Evolutionary conservation across 2,888 invertebrate genomes (phyloP), one percentile per base, ranked within the genome.

Genomic region (Tholera decimalis): DNA sequence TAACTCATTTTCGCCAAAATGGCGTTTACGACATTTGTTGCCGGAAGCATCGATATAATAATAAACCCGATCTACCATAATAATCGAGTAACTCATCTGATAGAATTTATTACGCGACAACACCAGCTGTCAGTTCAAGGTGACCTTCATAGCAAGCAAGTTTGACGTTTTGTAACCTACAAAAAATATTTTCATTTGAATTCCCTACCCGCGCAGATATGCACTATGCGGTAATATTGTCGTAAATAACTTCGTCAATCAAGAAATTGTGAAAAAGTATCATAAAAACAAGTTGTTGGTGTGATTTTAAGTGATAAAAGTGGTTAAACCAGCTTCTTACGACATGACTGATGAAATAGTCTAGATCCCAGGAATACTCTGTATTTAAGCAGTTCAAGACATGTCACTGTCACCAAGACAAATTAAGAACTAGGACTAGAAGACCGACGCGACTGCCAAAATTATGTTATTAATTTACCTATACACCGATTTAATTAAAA

Each of bases 131-230:
- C 93, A 93, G 53, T 85, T 92, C 89, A 95, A 95, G 95, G 95
- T 95, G 94, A 95, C 94, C 95, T 94, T 93, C 90, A 88, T 74
- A 72, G 66, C 55, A 73, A 83, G 78, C 85, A 60, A 80, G 86
- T 92, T 94, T 93, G 95, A 95, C 93, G 89, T 92, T 87, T 90
- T 73, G 81, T 91, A 82, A 82, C 79, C 90, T 90, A 88, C 79
- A 87, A 89, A 88, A 88, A 87, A 71, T 92, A 92, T 90, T 91
- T 89, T 89, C 83, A 86, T 92, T 93, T 90, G 85, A 88, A 89
- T 89, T 88, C 90, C 82, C 93, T 94, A 94, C 94, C 94, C 94
- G 93, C 94, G 87, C 69, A 91, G 90, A 86, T 92, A 90, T 91
- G 90, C 85, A 86, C 87, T 88, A 83, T 85, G 85, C 83, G 56